Conservation (phyloP, 2,888 invertebrate species). For the Rhagonycha lutea region DNA sequence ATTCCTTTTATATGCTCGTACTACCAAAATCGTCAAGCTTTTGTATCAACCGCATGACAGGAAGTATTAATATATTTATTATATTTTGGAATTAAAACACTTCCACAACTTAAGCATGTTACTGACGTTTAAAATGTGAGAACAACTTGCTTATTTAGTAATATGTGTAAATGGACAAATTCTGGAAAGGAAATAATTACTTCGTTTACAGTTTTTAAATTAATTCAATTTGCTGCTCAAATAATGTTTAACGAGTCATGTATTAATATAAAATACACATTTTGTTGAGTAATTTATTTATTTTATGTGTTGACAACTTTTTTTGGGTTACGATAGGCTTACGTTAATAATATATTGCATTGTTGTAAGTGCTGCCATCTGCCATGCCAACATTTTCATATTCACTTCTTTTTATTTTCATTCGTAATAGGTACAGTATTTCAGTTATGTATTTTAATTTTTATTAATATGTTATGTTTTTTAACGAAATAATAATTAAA, state of each 20-base stretch:
- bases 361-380: neutral
- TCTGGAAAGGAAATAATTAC: neutral
- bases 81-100: slow-evolving; percentile 7
- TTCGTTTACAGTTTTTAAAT: neutral
- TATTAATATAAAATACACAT: neutral
- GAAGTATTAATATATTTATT: slow-evolving; percentile 13
- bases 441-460: neutral
- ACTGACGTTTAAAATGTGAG: neutral
- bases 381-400: neutral
- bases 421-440: too few species aligned
- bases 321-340: neutral
- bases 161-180: neutral
- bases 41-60: neutral
- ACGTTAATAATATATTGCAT: neutral
- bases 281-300: neutral
- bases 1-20: neutral
- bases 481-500: too few species aligned
- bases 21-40: neutral
- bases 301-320: neutral
- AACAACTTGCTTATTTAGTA: neutral
- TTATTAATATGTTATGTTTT: neutral
- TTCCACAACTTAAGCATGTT: neutral
- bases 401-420: neutral
- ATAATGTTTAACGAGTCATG: neutral
- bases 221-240: neutral